Conservation (phyloP, 2,888 invertebrate species). For the Podabrus alpinus region DNA sequence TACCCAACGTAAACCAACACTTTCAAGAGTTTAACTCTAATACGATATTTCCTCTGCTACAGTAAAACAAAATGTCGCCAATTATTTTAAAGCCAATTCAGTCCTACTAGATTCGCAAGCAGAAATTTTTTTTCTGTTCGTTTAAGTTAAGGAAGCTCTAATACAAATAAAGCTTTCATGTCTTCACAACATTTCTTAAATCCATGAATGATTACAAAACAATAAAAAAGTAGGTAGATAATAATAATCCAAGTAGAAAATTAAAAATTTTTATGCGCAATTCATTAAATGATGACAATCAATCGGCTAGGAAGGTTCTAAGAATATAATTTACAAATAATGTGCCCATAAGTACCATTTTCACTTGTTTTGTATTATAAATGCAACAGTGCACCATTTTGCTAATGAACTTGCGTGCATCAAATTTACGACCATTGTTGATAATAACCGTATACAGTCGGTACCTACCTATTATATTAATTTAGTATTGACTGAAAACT, state of each 20-base stretch:
- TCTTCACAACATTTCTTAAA: background rate
- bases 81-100: background rate
- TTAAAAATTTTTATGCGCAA: background rate
- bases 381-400: constrained; percentile 22
- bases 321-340: background rate
- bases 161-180: background rate
- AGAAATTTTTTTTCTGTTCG: background rate
- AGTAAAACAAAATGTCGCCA: background rate
- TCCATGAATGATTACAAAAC: background rate
- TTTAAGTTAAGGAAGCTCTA: background rate
- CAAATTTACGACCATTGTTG: constrained; percentile 23
- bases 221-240: background rate
- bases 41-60: background rate
- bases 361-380: constrained; percentile 12
- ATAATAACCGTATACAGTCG: constrained; percentile 19
- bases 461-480: constrained; percentile 14
- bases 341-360: background rate
- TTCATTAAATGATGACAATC: background rate
- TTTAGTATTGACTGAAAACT: constrained; percentile 11
- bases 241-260: background rate
- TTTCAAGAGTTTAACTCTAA: background rate
- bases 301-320: background rate
- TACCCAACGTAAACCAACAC: background rate
- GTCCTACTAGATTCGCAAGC: background rate
- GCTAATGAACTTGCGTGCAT: constrained; percentile 30